Conservation (phyloP, 1,140 invertebrate species). For the Thereuonema tuberculata region DNA sequence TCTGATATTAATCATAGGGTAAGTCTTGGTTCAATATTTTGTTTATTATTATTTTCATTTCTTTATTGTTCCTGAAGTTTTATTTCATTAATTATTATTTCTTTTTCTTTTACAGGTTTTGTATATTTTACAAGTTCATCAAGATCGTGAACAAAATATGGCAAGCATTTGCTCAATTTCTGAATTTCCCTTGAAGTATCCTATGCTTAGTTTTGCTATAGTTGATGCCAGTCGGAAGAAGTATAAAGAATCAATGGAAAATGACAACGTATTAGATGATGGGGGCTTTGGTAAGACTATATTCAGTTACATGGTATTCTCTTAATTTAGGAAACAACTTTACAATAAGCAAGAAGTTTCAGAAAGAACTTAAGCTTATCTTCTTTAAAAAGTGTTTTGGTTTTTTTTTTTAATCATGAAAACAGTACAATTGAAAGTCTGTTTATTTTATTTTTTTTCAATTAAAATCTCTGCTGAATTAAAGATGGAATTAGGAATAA, state of each 20-base stretch:
- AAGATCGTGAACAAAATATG: conserved; percentile 38
- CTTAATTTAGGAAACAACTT: background rate
- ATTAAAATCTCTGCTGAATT: too few species aligned
- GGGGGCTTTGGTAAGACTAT: background rate
- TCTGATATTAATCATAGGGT: conserved; percentile 59
- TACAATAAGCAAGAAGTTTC: too few species aligned
- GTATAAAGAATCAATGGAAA: conserved; percentile 19
- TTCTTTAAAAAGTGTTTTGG: too few species aligned
- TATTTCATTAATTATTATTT: background rate
- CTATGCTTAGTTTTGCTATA: conserved; percentile 73
- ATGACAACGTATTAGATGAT: conserved; percentile 6
- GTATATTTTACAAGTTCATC: conserved; percentile 58
- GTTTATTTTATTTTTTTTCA: too few species aligned
- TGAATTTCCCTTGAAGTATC: conserved; percentile 65
- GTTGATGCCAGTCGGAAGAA: conserved; percentile 48
- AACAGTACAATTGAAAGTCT: too few species aligned
- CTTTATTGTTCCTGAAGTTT: conserved; percentile 8
- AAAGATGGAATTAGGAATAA: too few species aligned
- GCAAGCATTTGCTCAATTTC: conserved; percentile 52
- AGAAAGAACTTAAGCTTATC: too few species aligned
- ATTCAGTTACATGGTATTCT: background rate
- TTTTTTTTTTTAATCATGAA: too few species aligned
- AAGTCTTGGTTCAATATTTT: conserved; percentile 9
- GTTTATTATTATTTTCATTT: conserved; percentile 22
- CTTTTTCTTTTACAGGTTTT: conserved; percentile 37